Evolutionary conservation across 2,888 invertebrate genomes (phyloP), one percentile per base, ranked within the genome.

Genomic region (Orgyia antiqua): DNA sequence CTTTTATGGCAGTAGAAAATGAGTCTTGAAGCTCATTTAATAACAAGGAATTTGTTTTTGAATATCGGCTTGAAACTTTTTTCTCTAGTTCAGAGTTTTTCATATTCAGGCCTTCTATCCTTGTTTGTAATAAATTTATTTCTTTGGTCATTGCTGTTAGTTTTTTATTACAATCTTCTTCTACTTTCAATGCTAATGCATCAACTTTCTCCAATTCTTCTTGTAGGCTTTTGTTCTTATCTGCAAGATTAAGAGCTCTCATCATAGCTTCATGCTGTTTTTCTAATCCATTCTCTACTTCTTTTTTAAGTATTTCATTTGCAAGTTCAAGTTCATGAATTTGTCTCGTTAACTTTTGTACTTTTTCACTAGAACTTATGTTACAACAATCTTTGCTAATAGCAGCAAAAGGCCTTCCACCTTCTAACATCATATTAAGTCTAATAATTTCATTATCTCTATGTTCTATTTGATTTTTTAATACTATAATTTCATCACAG

Each of bases 211-310:
- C 87, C 42, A 94, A 60, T 67, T 94, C 92, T 36, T 90, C 89
- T 68, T 93, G 91, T 29, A 94, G 67, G 34, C 79, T 79, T 59
- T 90, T 90, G 56, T 94, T 94, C 50, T 90, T 88, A 45, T 93
- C 92, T n/a, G 93, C 93, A 30, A 94, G 83, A 55, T 87, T 87
- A 24, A 94, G 73, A 3, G 94, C 94, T 45, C 92, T 80, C 24
- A 91, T 83, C 93, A 94, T 94, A 3, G 94, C 94, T 64, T 94
- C 94, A 68, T 94, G 94, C 58, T 93, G 92, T 54, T 91, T 92
- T 31, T 87, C 82, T 36, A 92, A 63, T 10, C 90, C 83, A 45
- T 87, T 90, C 73, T 73, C 89, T 24, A 79, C 42, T 50, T 87
- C 77, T 48, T 68, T 78, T 42, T 74, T 80, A 23, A 86, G 79